A percentile compares a stretch with the other conserved stretches of the same genome.
Conservation (phyloP, 2,888 invertebrate genomes). For the Hydraecia micacea region DNA sequence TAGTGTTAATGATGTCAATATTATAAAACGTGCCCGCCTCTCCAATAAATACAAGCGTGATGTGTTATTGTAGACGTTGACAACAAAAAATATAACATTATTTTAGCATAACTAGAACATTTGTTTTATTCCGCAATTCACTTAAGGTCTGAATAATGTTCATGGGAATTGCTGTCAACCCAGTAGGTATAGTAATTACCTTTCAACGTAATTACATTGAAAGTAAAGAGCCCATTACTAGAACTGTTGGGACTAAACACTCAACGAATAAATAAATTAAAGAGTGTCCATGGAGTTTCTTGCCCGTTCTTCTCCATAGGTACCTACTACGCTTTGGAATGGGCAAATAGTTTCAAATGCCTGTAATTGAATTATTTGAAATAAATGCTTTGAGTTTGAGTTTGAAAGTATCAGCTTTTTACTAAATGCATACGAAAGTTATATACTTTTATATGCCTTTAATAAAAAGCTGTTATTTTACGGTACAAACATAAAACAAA, state of each 20-base stretch:
- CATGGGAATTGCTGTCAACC: not conserved
- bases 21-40: not conserved
- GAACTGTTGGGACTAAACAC: not conserved
- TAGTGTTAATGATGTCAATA: not conserved
- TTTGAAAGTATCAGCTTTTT: not conserved
- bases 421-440: not conserved
- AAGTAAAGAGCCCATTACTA: constrained; percentile 7
- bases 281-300: too few species aligned
- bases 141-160: not conserved
- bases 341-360: too few species aligned
- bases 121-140: not conserved
- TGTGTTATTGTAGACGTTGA: not conserved
- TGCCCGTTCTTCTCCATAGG: too few species aligned
- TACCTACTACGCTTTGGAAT: too few species aligned
- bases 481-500: too few species aligned
- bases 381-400: too few species aligned
- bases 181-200: not conserved
- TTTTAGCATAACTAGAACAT: not conserved
- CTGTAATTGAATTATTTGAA: too few species aligned
- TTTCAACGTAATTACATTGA: constrained; percentile 24
- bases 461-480: too few species aligned
- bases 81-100: not conserved
- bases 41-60: not conserved
- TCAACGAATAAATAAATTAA: not conserved
- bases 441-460: too few species aligned